Conservation (phyloP, 2,888 invertebrate genomes). For the Cantharis lateralis region DNA sequence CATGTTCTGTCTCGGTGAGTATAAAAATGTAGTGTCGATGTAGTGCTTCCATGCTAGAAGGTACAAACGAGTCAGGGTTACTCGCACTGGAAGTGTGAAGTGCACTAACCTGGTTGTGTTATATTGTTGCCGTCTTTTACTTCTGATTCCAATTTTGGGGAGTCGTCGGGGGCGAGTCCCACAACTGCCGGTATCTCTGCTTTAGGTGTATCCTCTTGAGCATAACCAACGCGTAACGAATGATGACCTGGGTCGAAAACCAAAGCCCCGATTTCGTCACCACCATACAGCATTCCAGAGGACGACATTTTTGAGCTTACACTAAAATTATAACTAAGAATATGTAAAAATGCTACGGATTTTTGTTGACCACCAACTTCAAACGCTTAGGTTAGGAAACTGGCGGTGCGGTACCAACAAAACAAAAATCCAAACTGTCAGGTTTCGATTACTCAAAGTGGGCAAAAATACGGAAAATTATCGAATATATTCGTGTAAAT, state of each 20-base stretch:
- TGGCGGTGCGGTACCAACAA: not conserved
- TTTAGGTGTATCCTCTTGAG: constrained; percentile 99
- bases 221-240: constrained; percentile 89
- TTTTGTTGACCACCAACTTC: not conserved
- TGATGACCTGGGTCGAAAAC: constrained; percentile 97
- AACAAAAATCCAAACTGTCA: not conserved
- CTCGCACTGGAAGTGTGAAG: not conserved
- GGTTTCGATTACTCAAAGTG: not conserved
- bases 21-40: constrained; percentile 92
- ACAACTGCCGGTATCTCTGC: constrained; percentile 95
- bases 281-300: constrained; percentile 82
- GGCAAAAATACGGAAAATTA: not conserved
- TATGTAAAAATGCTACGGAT: not conserved
- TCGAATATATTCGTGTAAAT: not conserved
- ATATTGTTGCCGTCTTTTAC: constrained; percentile 68
- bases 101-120: constrained; percentile 14
- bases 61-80: not conserved
- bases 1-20: constrained; percentile 87
- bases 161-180: constrained; percentile 76
- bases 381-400: not conserved
- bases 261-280: constrained; percentile 97
- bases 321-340: not conserved
- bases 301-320: constrained; percentile 13
- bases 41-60: constrained; percentile 68
- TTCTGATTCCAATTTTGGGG: constrained; percentile 73